Evolutionary conservation across 1,140 invertebrate species (phyloP).

Genomic region (Brachionus manjavacas): DNA sequence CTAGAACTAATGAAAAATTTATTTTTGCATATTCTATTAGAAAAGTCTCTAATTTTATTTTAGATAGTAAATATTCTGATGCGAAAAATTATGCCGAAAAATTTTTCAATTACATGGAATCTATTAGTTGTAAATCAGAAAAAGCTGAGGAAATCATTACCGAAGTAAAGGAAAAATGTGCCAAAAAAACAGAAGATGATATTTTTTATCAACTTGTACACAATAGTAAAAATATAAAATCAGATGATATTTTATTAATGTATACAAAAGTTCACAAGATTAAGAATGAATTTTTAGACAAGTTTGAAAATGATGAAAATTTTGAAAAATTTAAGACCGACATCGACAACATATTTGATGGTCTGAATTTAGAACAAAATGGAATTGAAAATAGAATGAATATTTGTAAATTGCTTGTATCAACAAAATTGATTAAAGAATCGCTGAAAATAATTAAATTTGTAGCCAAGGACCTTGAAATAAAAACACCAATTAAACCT

Average conservation of each 20-base stretch:
- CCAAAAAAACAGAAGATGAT: neutral
- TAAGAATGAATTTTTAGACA: neutral
- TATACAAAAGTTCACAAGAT: neutral
- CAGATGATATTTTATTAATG: neutral
- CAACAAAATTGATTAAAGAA: neutral
- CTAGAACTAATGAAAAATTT: neutral
- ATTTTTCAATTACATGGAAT: neutral
- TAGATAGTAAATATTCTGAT: neutral
- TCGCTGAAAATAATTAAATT: neutral
- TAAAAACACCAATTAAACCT: neutral
- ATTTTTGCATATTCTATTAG: neutral
- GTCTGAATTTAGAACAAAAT: neutral
- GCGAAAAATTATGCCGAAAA: neutral
- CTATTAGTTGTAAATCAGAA: neutral
- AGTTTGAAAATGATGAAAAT: neutral
- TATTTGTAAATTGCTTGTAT: neutral
- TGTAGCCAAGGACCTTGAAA: neutral
- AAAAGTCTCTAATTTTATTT: neutral
- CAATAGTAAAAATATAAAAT: neutral
- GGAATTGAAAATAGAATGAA: neutral
- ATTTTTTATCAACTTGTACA: neutral
- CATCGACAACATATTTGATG: neutral
- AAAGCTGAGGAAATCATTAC: neutral
- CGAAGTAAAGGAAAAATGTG: neutral
- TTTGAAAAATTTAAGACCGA: neutral